phyloP scores from a whole-genome alignment of 2,113 vertebrate genomes.

The Cyphomyrus plagiostoma region DNA sequence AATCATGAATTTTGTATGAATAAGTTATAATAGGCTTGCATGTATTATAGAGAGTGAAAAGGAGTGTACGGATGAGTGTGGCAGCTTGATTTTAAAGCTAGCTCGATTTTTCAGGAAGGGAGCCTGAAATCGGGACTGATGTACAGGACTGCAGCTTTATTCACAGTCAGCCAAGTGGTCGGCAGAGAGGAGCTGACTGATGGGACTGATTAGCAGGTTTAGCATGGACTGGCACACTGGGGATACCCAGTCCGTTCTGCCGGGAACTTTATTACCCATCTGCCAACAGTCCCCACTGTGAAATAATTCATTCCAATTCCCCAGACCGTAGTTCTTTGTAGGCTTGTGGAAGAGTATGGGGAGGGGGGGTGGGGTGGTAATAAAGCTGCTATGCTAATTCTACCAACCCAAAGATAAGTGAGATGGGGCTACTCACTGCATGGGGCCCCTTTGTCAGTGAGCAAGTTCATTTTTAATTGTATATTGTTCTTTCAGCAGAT shows the following conservation, averaged over 20 bases:
- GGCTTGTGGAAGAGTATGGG: not conserved
- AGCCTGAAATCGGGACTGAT: not conserved
- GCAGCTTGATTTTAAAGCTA: not conserved
- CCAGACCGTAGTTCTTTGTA: constrained; percentile 38
- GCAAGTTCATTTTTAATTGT: constrained; percentile 11
- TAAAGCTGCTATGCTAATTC: not conserved
- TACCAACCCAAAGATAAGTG: not conserved
- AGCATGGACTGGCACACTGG: constrained; percentile 46
- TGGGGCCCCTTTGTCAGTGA: not conserved
- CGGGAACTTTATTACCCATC: constrained; percentile 57
- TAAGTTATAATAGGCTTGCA: constrained; percentile 28
- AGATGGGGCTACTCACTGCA: not conserved
- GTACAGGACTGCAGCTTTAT: not conserved
- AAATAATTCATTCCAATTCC: constrained; percentile 56
- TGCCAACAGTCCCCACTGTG: constrained; percentile 35
- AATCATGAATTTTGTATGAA: constrained; percentile 39
- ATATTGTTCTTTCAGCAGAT: constrained; percentile 9
- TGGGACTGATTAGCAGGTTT: constrained; percentile 46
- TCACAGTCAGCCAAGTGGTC: constrained; percentile 34
- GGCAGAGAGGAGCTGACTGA: constrained; percentile 30
- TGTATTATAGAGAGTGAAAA: not conserved
- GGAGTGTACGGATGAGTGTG: not conserved
- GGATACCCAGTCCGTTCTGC: constrained; percentile 48
- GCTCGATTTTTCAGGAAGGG: not conserved
- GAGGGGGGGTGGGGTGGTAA: not conserved